Evolutionary conservation across 2,888 invertebrate genomes (phyloP), one percentile per base, ranked within the genome.

Genomic region (Torymus aiolomorphi): DNA sequence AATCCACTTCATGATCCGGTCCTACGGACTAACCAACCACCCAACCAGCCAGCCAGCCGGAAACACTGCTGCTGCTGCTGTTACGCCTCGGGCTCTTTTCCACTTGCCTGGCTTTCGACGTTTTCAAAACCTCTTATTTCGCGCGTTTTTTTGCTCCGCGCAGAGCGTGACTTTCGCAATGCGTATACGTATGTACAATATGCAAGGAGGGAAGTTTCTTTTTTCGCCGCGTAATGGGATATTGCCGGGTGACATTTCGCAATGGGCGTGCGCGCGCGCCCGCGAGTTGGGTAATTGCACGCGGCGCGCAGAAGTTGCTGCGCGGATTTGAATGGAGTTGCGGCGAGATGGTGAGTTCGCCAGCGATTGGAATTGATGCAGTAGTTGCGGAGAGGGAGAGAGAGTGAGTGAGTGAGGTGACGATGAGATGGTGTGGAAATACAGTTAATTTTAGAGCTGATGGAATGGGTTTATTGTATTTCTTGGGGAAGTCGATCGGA

Each of bases 71-170:
- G 73, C 18, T 54, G 24, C 42, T 18, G 11, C 20, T 65, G 51
- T 18, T 71, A 61, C 61, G 62, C 71, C 61, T 12, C 14, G 61
- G 16, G 71, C 51, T 66, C 51, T 75, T 75, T 75, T 75, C 67
- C 75, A 18, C 51, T 65, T 51, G 67, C 59, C 67, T 67, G 66
- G 4, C 62, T 42, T 42, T 42, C 42, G 42, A 42, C 42, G 42
- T 42, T 42, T 42, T 42, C 42, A 42, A 42, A 42, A 42, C 42
- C 42, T 42, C 42, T 42, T 42, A 42, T 31, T 31, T 20, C 31
- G 62, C 13, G 24, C 8, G 13, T 4, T 62, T 62, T 62, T 61
- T 61, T 59, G 1, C 8, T 10, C 59, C 18, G 8, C 18, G 8
- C n/a, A 16, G 24, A 2, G 20, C 13, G 11, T 8, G 31, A 24